Base-by-base conservation (phyloP, 2,113 vertebrate species). In the Xerus inauris region DNA sequence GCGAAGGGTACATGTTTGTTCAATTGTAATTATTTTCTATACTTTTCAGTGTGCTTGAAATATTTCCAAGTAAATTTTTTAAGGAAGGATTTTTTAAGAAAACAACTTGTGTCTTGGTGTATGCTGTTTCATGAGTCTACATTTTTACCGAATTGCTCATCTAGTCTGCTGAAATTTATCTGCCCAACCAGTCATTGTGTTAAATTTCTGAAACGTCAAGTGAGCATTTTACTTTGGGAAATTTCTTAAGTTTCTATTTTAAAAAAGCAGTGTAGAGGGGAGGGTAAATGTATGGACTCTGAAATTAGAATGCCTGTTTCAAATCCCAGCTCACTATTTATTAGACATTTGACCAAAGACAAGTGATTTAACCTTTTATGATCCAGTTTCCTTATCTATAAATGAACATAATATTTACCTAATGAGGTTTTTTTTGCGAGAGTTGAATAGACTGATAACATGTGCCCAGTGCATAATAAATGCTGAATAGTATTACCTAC, bases 11-110 rank as follows among this genome's bases (percentile, higher is more conserved):
- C 47, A 19, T 57, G 81, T 13, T 2, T 93, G 51, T 77, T 94
- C 79, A n/a, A 57, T 73, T 95, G 57, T 76, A 65, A 80, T 86
- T 87, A 45, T 71, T 87, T 69, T 91, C 54, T 79, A 5, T 82
- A 35, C 42, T 83, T 11, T 47, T 79, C 8, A 79, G 5, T 69
- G 83, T 79, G 12, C 59, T 94, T 86, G 67, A 96, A 91, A 77
- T 87, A 59, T 54, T 96, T 83, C 83, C 79, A 95, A 85, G 14
- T 71, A 75, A 38, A 49, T 76, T 92, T 93, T 96, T 76, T 62
- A 81, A 72, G 40, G 26, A 69, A 89, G 45, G 28, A 95, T 94
- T 80, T 86, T 79, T 90, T 72, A 90, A 83, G 45, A 42, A 92
- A 73, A 65, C 30, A 83, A 38, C 57, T 91, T 87, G 42, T 67